Base-by-base conservation (phyloP, 2,113 vertebrate species). In the Cnemophilus loriae region DNA sequence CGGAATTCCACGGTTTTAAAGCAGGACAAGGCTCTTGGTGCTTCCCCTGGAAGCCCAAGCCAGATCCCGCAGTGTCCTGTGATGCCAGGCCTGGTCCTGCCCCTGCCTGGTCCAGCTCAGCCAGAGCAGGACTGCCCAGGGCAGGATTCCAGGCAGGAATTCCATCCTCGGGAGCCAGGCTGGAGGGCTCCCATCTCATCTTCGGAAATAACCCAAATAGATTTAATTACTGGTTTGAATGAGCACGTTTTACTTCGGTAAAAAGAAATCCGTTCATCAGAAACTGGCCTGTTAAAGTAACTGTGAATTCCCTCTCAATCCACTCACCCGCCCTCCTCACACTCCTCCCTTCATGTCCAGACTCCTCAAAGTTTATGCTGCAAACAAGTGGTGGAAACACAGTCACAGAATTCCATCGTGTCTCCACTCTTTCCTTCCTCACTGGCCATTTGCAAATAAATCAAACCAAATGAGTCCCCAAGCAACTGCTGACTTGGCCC, bases 1-100 rank as follows among this genome's bases (percentile, higher is more conserved):
- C 24, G 28, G 49, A 22, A 6, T 55, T 26, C 16, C 8, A 3
- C 8, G 20, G 13, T 32, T 30, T 59, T 11, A 24, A 32, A 49
- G 8, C 47, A 87, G 73, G 63, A 20, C 33, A 50, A 46, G 42
- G 30, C 26, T 63, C 47, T 35, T 16, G 3, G 33, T 56, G 63
- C 39, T 76, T 61, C 19, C 41, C 27, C 35, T 67, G 46, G 63
- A 28, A 59, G 68, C n/a, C n/a, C n/a, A n/a, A n/a, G n/a, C n/a
- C n/a, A 4, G 37, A 24, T 6, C 46, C 15, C 24, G 5, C 9
- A 27, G 0, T 0, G 0, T 13, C 8, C 1, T 5, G 60, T 1
- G 56, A 13, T 26, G n/a, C 44, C 20, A 46, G 78, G 6, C 7
- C 32, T 5, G 13, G 3, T 11, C 3, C 13, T 16, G 3, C 5